These are phyloP conservation scores for Hetaerina americana DNA, from an alignment of 1,140 invertebrate genomes.

Conservation along the genomic window DNA sequence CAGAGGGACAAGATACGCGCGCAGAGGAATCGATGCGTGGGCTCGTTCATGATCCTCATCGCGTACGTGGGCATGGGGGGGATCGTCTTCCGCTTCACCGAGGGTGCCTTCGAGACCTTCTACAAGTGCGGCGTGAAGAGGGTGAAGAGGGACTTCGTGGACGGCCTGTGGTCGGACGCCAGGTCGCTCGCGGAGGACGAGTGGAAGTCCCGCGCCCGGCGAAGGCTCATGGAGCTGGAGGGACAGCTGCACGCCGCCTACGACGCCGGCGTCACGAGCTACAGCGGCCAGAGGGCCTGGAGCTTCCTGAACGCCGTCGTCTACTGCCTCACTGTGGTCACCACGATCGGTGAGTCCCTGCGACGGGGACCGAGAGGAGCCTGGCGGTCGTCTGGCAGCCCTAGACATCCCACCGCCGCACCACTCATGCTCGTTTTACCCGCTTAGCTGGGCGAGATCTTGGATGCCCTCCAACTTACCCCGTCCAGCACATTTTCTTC, in stretches of 20 bases:
- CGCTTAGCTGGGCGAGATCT: too few species aligned
- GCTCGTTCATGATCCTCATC: constrained; percentile 47
- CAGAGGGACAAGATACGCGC: not conserved
- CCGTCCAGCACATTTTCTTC: too few species aligned
- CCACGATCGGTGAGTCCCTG: constrained; percentile 87
- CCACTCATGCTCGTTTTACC: too few species aligned
- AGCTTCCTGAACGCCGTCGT: constrained; percentile 85
- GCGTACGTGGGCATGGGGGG: constrained; percentile 65
- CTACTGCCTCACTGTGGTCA: constrained; percentile 81
- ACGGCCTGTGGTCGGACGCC: constrained; percentile 62
- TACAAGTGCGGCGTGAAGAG: constrained; percentile 79
- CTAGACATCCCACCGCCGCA: too few species aligned
- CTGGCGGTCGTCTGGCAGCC: not conserved
- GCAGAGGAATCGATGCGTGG: constrained; percentile 50
- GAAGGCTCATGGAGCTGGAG: constrained; percentile 71
- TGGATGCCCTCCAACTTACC: too few species aligned
- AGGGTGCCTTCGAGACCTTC: constrained; percentile 67
- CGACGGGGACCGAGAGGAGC: too few species aligned
- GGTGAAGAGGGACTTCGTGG: constrained; percentile 72
- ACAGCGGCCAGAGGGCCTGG: constrained; percentile 76
- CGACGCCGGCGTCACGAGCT: constrained; percentile 62
- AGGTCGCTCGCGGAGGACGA: constrained; percentile 70
- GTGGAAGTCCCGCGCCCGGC: constrained; percentile 71
- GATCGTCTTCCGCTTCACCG: constrained; percentile 60
- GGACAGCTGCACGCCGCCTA: constrained; percentile 70